Evolutionary conservation across 1,140 invertebrate genomes (phyloP).

Genomic region (Physella acuta): DNA sequence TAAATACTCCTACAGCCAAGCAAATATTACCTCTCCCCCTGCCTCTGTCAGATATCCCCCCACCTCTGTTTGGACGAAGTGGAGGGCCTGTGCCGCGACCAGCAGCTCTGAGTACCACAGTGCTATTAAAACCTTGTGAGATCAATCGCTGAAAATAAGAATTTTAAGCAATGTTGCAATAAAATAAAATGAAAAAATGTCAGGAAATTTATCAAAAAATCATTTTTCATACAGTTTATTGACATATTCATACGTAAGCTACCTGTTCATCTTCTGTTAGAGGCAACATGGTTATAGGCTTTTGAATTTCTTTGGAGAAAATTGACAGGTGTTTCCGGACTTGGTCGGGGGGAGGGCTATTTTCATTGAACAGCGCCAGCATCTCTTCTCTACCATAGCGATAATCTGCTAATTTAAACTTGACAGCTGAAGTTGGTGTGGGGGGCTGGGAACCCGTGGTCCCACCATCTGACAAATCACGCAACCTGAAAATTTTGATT

Average conservation of each 20-base stretch:
- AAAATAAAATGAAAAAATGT: background rate
- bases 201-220: background rate
- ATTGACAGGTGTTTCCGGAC: conserved; percentile 67
- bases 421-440: conserved; percentile 51
- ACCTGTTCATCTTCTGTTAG: conserved; percentile 82
- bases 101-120: conserved; percentile 61
- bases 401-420: conserved; percentile 71
- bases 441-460: conserved; percentile 52
- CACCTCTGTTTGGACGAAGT: conserved; percentile 43
- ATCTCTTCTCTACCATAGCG: conserved; percentile 86
- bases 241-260: background rate
- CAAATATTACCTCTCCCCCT: conserved; percentile 63
- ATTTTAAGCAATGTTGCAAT: background rate
- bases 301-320: conserved; percentile 74
- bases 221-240: background rate
- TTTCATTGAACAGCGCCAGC: conserved; percentile 77
- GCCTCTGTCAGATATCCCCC: conserved; percentile 55
- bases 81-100: conserved; percentile 51
- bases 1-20: no score
- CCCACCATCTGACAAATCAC: conserved; percentile 62
- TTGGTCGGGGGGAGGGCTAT: conserved; percentile 70
- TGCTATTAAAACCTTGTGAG: conserved; percentile 67
- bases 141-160: conserved; percentile 62
- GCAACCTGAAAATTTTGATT: conserved; percentile 59
- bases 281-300: conserved; percentile 75